Evolutionary conservation across 1,140 invertebrate genomes (phyloP).

Genomic region (Plodia interpunctella): DNA sequence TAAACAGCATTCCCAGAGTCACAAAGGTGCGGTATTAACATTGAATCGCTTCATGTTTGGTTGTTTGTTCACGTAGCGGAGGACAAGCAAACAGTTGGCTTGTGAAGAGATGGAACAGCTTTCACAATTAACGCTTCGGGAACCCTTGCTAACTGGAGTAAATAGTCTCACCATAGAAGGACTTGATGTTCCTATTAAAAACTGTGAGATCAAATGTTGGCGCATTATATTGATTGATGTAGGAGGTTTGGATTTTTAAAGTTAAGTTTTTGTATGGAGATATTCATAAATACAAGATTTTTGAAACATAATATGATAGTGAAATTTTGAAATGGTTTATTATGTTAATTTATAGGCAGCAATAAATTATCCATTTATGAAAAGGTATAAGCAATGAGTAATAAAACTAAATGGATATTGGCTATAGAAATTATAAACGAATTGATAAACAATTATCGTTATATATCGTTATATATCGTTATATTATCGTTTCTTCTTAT

Average conservation of each 20-base stretch:
- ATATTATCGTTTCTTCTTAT: not conserved
- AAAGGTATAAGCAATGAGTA: not conserved
- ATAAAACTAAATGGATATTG: not conserved
- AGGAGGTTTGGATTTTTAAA: no score
- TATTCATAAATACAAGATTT: no score
- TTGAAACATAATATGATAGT: no score
- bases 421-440: not conserved
- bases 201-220: not conserved
- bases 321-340: no score
- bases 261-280: no score
- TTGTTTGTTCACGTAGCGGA: constrained; percentile 29
- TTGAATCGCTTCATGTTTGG: constrained; percentile 27
- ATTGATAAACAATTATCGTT: not conserved
- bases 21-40: constrained; percentile 24
- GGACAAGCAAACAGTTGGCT: constrained; percentile 17
- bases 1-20: constrained; percentile 14
- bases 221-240: no score
- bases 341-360: no score
- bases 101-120: constrained; percentile 23
- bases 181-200: constrained; percentile 24
- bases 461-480: no score
- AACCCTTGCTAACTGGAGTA: not conserved
- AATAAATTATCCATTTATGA: not conserved
- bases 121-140: constrained; percentile 39
- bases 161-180: not conserved